Conservation (phyloP, 2,113 vertebrate species). For the Ochotona curzoniae region DNA sequence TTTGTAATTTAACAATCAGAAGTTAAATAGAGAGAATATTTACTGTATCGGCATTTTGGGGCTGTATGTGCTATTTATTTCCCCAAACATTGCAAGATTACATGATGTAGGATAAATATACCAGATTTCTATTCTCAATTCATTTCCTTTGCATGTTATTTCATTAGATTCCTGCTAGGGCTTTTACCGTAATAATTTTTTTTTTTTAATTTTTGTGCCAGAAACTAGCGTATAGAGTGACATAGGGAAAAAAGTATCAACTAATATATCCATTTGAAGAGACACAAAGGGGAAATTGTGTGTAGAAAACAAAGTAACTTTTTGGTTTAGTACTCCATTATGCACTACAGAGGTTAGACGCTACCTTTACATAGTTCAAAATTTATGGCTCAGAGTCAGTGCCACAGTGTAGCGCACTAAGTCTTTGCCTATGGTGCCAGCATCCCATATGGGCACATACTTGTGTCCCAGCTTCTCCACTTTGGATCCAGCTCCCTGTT, state of each 20-base stretch:
- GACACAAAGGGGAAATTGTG: neutral
- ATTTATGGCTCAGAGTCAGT: neutral
- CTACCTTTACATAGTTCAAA: neutral
- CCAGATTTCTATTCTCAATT: conserved; percentile 16
- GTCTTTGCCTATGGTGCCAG: too few species aligned
- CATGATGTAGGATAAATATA: neutral
- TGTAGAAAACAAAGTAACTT: neutral
- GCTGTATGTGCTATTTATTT: neutral
- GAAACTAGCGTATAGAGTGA: neutral
- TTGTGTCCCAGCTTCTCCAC: too few species aligned
- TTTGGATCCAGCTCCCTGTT: too few species aligned
- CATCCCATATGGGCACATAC: too few species aligned
- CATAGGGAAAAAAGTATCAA: neutral
- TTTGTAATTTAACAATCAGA: conserved; percentile 24
- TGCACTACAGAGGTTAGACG: neutral
- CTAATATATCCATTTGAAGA: neutral
- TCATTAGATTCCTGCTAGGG: conserved; percentile 10
- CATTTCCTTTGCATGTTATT: conserved; percentile 19
- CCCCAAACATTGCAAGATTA: neutral
- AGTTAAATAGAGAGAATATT: neutral
- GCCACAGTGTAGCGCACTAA: too few species aligned
- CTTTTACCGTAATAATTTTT: neutral
- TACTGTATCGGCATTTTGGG: neutral
- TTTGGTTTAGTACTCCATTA: neutral
- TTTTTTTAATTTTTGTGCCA: neutral